A percentile compares a stretch with the other conserved stretches of the same genome.
Evolutionary conservation across 2,888 invertebrate genomes (phyloP).

Genomic region (Antheraea yamamai): DNA sequence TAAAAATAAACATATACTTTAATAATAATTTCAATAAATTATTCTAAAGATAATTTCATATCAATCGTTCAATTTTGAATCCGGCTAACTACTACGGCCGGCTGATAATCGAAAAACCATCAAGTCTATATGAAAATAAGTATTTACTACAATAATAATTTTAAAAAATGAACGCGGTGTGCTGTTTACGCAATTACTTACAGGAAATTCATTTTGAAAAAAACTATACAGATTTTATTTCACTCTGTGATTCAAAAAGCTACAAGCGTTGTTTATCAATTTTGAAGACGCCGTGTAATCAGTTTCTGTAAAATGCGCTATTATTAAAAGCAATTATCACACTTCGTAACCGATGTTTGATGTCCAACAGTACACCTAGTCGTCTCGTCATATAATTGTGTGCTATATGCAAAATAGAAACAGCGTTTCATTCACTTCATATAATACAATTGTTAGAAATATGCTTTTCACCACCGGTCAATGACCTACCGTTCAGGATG

Average conservation of each 20-base stretch:
- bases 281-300: not conserved
- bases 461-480: slow-evolving; percentile 69
- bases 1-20: too few relatives aligned
- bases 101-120: too few relatives aligned
- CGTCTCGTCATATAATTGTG: slow-evolving; percentile 31
- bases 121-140: too few relatives aligned
- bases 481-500: slow-evolving; percentile 71
- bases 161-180: too few relatives aligned
- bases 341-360: slow-evolving; percentile 8
- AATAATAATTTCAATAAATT: too few relatives aligned
- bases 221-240: not conserved
- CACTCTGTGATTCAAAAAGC: not conserved
- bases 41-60: too few relatives aligned
- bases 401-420: slow-evolving; percentile 34
- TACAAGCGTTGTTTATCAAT: not conserved
- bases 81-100: too few relatives aligned
- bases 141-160: too few relatives aligned
- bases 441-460: slow-evolving; percentile 56
- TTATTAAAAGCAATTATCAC: slow-evolving; percentile 28
- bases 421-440: slow-evolving; percentile 55
- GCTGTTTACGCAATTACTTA: not conserved
- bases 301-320: slow-evolving; percentile 8
- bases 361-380: not conserved
- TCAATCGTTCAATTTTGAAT: too few relatives aligned
- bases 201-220: not conserved